Base-by-base conservation (phyloP, 2,113 vertebrate species). In the Salvelinus fontinalis region DNA sequence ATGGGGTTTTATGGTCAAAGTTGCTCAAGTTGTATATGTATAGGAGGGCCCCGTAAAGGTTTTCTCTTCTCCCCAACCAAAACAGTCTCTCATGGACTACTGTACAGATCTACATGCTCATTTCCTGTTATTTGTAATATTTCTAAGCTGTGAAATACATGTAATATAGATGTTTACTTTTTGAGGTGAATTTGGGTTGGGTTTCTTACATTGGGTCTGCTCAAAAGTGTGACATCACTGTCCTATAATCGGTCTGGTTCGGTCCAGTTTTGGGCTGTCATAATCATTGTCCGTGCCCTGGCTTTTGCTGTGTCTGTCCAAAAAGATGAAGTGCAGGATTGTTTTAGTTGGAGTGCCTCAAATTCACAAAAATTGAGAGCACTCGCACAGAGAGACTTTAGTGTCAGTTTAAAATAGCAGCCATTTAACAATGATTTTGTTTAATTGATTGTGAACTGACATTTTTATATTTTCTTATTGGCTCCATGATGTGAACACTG, bases 111-210 rank as follows among this genome's bases (percentile, higher is more conserved):
- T 79, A 76, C 84, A 66, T 78, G 77, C 16, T 74, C 51, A 27
- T 73, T 81, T 67, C 75, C 67, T 80, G 74, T 76, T 69, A 70
- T 78, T 74, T 73, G 67, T 83, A 81, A 89, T 79, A 82, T 90
- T 91, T 91, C 78, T 66, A 92, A 92, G 84, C 89, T 93, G 92
- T 93, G 90, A 93, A 90, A 81, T 84, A 79, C 80, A 71, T 90
- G 86, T 91, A 87, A 86, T 88, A 86, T 86, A 88, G 84, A 79
- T 76, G 79, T 92, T 74, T 73, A n/a, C 65, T 64, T 70, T 74
- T 75, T 70, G 65, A 70, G 68, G 27, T 75, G 31, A 44, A 60
- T 66, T 74, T 27, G 71, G 68, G 69, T 66, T n/a, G 14, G 51
- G 51, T 54, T 54, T 54, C 51, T 67, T 27, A 67, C 3, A 67